These are phyloP conservation scores for Zeuzera pyrina DNA, from an alignment of 2,888 invertebrate species.

Conservation along the genomic window DNA sequence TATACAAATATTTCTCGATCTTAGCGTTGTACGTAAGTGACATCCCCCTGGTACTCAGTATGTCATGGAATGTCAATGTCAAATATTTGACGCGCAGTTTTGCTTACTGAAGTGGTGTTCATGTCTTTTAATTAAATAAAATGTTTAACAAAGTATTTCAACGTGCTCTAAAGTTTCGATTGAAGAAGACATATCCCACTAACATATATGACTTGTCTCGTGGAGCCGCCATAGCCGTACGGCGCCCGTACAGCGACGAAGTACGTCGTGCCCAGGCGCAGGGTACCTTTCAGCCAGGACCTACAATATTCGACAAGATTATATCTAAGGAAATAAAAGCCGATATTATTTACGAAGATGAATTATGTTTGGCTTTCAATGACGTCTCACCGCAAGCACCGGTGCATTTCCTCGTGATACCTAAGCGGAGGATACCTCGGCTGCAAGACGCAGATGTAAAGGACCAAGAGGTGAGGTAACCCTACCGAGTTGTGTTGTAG, in stretches of 20 bases:
- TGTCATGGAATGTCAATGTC: neutral
- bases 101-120: neutral
- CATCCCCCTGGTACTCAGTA: too few species aligned
- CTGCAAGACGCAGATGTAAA: slow-evolving; percentile 73
- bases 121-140: slow-evolving; percentile 23
- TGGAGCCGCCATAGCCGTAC: slow-evolving; percentile 49
- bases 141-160: slow-evolving; percentile 66
- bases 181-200: slow-evolving; percentile 60
- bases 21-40: too few species aligned
- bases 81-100: neutral
- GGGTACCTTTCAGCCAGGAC: slow-evolving; percentile 40
- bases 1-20: too few species aligned
- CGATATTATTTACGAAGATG: slow-evolving; percentile 87
- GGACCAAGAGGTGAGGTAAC: slow-evolving; percentile 69
- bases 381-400: slow-evolving; percentile 88
- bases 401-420: slow-evolving; percentile 87
- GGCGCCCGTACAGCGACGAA: slow-evolving; percentile 56
- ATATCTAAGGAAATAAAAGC: slow-evolving; percentile 84
- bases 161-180: slow-evolving; percentile 55
- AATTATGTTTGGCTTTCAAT: slow-evolving; percentile 84
- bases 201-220: slow-evolving; percentile 60
- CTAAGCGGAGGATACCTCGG: slow-evolving; percentile 79
- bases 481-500: neutral
- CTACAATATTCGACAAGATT: slow-evolving; percentile 84
- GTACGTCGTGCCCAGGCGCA: slow-evolving; percentile 52